These are phyloP conservation scores for Monopis laevigella DNA, from an alignment of 2,888 invertebrate genomes.

Conservation along the genomic window DNA sequence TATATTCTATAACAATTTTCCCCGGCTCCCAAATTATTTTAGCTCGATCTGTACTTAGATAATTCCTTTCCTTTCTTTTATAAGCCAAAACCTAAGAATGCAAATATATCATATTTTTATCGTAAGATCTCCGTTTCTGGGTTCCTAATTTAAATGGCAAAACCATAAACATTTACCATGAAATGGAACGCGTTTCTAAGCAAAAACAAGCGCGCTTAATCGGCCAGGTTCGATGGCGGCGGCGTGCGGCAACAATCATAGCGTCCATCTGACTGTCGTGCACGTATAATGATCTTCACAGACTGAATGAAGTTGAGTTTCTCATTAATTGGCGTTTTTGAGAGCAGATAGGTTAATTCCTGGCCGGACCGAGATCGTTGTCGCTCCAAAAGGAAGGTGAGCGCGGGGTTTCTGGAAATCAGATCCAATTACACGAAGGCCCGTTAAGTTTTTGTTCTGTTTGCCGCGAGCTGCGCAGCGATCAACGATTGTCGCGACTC, in stretches of 20 bases:
- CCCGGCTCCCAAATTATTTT: too few relatives aligned
- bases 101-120: too few relatives aligned
- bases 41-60: too few relatives aligned
- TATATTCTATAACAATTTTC: too few relatives aligned
- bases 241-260: slow-evolving; percentile 48
- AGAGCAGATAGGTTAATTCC: slow-evolving; percentile 68
- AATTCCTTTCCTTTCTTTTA: too few relatives aligned
- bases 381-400: slow-evolving; percentile 64
- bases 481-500: slow-evolving; percentile 26
- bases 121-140: too few relatives aligned
- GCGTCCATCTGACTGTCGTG: slow-evolving; percentile 66
- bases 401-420: slow-evolving; percentile 65
- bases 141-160: too few relatives aligned
- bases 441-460: slow-evolving; percentile 65
- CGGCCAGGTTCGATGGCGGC: slow-evolving; percentile 1
- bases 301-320: slow-evolving; percentile 65
- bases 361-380: slow-evolving; percentile 61
- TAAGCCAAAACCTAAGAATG: too few relatives aligned
- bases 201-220: slow-evolving; percentile 2
- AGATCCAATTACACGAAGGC: slow-evolving; percentile 64
- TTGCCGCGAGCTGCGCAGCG: slow-evolving; percentile 36
- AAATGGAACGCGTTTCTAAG: slow-evolving; percentile 4
- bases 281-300: slow-evolving; percentile 68
- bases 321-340: slow-evolving; percentile 68
- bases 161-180: too few relatives aligned